Base-by-base conservation (phyloP, 2,888 invertebrate species). In the Carterocephalus palaemon region DNA sequence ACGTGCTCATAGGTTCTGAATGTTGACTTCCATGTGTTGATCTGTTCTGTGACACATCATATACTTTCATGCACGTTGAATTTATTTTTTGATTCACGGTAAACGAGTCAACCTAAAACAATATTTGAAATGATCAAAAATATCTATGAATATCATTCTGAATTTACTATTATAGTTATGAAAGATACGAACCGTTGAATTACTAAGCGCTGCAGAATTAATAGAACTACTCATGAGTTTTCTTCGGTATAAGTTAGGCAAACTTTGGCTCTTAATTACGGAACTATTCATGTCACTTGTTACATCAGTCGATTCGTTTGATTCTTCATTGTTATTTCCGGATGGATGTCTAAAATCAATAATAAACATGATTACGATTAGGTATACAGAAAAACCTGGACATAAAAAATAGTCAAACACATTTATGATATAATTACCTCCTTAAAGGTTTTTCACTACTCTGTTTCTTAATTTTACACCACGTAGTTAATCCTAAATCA, bases 401-500 rank as follows among this genome's bases (percentile, higher is more conserved):
- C 13, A 33, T 20, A 19, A 29, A 22, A 28, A 32, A 15, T 9
- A 19, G 39, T 10, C 3, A 32, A 48, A 28, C 8, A 13, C 33
- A 32, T 24, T 33, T 46, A 12, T 19, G 40, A 23, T 26, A 47
- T 48, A 48, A 53, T 76, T 80, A 90, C 90, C 91, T 89, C 66
- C 89, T 88, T 63, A 92, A 80, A 57, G 90, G 90, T 57, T 89
- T 87, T 59, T 92, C 90, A 73, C 88, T 89, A 64, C 89, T 90
- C 66, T 92, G 90, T 71, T 91, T 91, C 82, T 93, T 93, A 66
- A 95, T 87, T 74, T 95, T 95, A 80, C 95, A 94, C 93, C 95
- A 95, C 29, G 95, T 95, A 56, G 95, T 95, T 79, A 94, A 93
- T 59, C 93, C 93, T 64, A 94, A 93, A 77, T 95, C 95, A 48